Evolutionary conservation across 2,888 invertebrate genomes (phyloP), one percentile per base, ranked within the genome.

Genomic region (Linnaemya tessellans): DNA sequence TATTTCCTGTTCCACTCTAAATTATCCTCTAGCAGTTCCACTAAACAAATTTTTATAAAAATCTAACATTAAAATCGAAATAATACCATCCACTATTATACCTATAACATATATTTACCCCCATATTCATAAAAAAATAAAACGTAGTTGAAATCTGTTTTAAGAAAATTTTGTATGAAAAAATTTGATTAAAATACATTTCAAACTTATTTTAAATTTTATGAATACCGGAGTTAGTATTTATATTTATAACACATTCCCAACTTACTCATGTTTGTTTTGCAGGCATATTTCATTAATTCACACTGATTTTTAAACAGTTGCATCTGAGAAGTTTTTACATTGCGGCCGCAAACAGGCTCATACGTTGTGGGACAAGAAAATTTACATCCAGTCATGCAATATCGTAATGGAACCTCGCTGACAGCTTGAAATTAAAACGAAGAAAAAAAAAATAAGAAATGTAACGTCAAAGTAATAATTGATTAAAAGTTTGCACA

Each of bases 281-380:
- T 22, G 73, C 90, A 91, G 9, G 88, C 70, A 56, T 82, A 78
- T 13, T 88, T 87, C 5, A 87, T 80, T 88, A 91, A 79, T 67
- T 90, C 89, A 43, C 90, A 90, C 10, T 88, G 87, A 71, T 87
- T 90, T 46, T 67, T 77, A 64, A 91, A 91, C 11, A 87, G 77
- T 38, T 78, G 86, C 8, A 88, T 87, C 46, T 86, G 84, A 0
- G 81, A 85, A 3, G 84, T 84, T n/a, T 51, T 64, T 1, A 85
- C 65, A 83, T 88, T 89, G 5, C 88, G 15, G 0, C 88, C 89
- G 65, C 90, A 90, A 4, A 90, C 78, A 3, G 90, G 88, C 35
- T 87, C 80, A 7, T 84, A 64, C 0, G 38, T 51, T 0, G 56
- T 41, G 1, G 54, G 68, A 75, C 90, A 90, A 5, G 85, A 80